These are phyloP conservation scores for Sinella curviseta DNA, from an alignment of 1,140 invertebrate genomes.

Conservation along the genomic window DNA sequence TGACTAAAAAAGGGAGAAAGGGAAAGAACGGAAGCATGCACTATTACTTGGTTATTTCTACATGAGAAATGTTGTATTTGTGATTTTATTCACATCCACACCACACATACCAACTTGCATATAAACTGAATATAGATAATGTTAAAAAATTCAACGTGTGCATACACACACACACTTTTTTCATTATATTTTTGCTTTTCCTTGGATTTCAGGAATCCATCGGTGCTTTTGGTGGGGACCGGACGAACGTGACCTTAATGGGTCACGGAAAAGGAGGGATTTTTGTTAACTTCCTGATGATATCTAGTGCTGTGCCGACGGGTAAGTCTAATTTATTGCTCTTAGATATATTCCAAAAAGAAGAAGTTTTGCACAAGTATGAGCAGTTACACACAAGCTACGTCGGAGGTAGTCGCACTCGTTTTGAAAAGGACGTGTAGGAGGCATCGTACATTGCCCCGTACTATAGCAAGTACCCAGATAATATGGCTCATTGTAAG, in stretches of 20 bases:
- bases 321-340: slow-evolving; percentile 63
- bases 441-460: background rate
- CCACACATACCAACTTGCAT: background rate
- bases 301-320: slow-evolving; percentile 86
- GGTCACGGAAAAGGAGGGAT: slow-evolving; percentile 94
- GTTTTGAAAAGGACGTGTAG: background rate
- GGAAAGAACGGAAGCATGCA: background rate
- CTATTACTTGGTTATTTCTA: background rate
- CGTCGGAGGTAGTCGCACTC: no score
- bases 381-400: background rate
- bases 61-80: no score
- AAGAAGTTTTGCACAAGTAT: background rate
- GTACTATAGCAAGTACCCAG: background rate
- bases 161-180: background rate
- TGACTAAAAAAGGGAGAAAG: background rate
- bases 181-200: background rate
- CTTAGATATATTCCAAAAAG: background rate
- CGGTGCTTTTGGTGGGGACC: slow-evolving; percentile 85
- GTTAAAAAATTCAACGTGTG: background rate
- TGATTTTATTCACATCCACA: no score
- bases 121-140: background rate
- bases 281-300: slow-evolving; percentile 89
- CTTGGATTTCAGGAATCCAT: slow-evolving; percentile 76
- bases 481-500: background rate
- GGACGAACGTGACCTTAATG: slow-evolving; percentile 87